A percentile compares a stretch with the other conserved stretches of the same genome.
Conservation (phyloP, 1,140 invertebrate species). For the Zaprionus capensis region DNA sequence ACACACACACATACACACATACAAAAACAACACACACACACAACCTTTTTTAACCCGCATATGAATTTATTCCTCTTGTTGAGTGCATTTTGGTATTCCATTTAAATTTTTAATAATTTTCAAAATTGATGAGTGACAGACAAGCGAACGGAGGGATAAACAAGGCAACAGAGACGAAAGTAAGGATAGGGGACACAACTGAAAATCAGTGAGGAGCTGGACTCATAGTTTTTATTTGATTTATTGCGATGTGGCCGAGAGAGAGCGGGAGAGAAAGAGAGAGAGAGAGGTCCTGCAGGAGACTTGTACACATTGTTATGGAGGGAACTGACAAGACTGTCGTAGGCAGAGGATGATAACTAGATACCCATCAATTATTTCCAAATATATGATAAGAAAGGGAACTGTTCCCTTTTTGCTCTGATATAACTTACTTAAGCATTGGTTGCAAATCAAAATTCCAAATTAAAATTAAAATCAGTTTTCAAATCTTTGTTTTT, state of each 20-base stretch:
- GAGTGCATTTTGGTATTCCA: slow-evolving; percentile 80
- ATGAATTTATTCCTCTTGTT: slow-evolving; percentile 48
- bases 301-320: slow-evolving; percentile 4
- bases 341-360: not conserved
- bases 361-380: not conserved
- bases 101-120: slow-evolving; percentile 83
- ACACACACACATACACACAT: slow-evolving; percentile 17
- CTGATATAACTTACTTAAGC: too few species aligned
- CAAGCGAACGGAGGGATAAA: slow-evolving; percentile 27
- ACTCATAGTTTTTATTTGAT: slow-evolving; percentile 64
- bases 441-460: too few species aligned
- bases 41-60: slow-evolving; percentile 35
- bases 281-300: not conserved
- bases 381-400: not conserved
- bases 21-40: not conserved
- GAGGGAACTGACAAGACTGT: not conserved
- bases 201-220: slow-evolving; percentile 23
- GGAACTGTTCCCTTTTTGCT: too few species aligned
- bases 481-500: too few species aligned
- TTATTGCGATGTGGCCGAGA: slow-evolving; percentile 56
- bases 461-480: too few species aligned
- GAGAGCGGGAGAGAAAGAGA: not conserved
- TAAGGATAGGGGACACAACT: not conserved
- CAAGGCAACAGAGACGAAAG: not conserved
- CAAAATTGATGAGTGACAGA: slow-evolving; percentile 78